Evolutionary conservation across 2,888 invertebrate genomes (phyloP).

Genomic region (Cephus spinipes): DNA sequence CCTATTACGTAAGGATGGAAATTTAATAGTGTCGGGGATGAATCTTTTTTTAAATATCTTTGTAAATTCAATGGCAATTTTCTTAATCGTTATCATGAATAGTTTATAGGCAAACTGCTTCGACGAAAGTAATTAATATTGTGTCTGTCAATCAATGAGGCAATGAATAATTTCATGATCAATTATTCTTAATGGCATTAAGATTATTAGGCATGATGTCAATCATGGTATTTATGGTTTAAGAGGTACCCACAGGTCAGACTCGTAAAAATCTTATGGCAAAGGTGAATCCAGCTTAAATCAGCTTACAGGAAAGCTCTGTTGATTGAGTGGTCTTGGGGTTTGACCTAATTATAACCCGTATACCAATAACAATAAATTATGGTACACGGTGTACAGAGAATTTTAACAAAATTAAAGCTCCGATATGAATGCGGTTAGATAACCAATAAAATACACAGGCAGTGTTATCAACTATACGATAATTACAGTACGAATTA

Average conservation of each 20-base stretch:
- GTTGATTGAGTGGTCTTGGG: slow-evolving; percentile 16
- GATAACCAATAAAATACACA: not conserved
- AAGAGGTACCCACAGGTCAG: slow-evolving; percentile 5
- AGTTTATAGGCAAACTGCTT: not conserved
- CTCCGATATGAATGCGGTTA: not conserved
- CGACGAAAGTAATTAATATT: not conserved
- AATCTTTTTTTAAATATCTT: not conserved
- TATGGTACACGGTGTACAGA: not conserved
- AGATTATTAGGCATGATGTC: not conserved
- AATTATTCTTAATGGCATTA: not conserved
- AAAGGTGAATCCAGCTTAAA: slow-evolving; percentile 17
- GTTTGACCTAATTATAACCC: not conserved
- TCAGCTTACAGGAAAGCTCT: slow-evolving; percentile 15
- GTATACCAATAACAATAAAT: slow-evolving; percentile 14
- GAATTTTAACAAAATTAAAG: slow-evolving; percentile 14
- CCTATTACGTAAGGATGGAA: not conserved
- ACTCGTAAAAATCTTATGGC: slow-evolving; percentile 21
- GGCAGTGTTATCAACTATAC: not conserved
- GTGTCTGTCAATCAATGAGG: not conserved
- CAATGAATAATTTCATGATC: not conserved
- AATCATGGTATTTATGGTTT: not conserved
- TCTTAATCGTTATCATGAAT: not conserved
- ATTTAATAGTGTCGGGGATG: not conserved
- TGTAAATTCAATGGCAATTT: not conserved
- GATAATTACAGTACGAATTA: not conserved